Conservation (phyloP, 2,113 vertebrate species). For the Rynchops niger region DNA sequence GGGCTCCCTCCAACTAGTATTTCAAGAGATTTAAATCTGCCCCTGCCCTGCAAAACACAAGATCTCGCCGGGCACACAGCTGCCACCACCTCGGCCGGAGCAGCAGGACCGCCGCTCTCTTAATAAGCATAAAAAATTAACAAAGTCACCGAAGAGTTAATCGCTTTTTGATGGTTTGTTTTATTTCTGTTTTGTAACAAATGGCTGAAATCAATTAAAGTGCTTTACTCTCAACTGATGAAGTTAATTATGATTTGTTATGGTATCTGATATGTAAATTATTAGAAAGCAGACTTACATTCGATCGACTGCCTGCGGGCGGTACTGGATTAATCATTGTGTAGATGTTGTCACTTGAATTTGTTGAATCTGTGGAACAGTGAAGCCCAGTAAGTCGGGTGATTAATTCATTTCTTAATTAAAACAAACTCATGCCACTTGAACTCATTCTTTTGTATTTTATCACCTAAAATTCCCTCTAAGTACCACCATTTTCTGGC, state of each 20-base stretch:
- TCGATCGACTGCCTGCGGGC: conserved; percentile 92
- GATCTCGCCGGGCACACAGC: background rate
- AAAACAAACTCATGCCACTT: conserved; percentile 84
- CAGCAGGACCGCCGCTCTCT: background rate
- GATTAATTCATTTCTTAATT: conserved; percentile 85
- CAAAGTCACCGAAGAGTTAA: conserved; percentile 70
- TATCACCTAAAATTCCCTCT: conserved; percentile 82
- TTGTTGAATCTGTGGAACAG: conserved; percentile 93
- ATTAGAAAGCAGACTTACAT: conserved; percentile 87
- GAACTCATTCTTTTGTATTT: conserved; percentile 84
- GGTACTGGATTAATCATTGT: conserved; percentile 99
- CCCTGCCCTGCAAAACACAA: background rate
- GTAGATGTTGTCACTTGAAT: conserved; percentile 99
- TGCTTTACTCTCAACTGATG: conserved; percentile 80
- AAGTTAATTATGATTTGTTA: conserved; percentile 87
- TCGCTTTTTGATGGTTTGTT: conserved; percentile 78
- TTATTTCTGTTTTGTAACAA: conserved; percentile 81
- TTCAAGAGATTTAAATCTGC: background rate
- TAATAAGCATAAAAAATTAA: conserved; percentile 56
- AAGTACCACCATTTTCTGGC: conserved; percentile 82
- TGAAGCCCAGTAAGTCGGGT: conserved; percentile 73
- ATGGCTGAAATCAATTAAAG: conserved; percentile 85
- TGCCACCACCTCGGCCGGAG: background rate
- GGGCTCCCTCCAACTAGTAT: background rate
- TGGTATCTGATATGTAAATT: conserved; percentile 83